Conservation (phyloP, 2,113 vertebrate species). For the Amphiprion ocellaris region DNA sequence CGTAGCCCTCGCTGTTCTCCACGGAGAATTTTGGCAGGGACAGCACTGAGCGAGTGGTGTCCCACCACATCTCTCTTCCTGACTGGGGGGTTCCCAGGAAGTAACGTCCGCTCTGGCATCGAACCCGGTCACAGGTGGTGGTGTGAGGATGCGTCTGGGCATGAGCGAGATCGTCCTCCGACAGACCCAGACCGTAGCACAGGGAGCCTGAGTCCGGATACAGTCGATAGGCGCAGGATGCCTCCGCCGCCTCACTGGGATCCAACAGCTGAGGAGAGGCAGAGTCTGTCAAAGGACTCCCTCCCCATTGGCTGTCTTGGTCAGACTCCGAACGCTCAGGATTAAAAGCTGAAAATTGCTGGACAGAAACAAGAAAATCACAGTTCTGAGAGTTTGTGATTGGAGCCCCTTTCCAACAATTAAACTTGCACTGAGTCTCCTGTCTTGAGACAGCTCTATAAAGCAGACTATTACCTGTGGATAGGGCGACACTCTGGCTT, state of each 20-base stretch:
- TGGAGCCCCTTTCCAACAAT: background rate
- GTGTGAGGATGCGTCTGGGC: slow-evolving; percentile 82
- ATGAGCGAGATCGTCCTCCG: slow-evolving; percentile 87
- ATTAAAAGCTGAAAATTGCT: slow-evolving; percentile 96
- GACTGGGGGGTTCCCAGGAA: slow-evolving; percentile 93
- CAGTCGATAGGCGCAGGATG: slow-evolving; percentile 94
- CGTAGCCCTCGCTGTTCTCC: slow-evolving; percentile 93
- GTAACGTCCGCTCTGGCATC: slow-evolving; percentile 95
- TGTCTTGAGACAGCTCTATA: slow-evolving; percentile 15
- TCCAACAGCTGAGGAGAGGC: slow-evolving; percentile 96
- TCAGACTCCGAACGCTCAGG: slow-evolving; percentile 96
- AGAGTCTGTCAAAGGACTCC: slow-evolving; percentile 93
- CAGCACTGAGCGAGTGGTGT: slow-evolving; percentile 89
- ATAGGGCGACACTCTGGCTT: slow-evolving; percentile 95
- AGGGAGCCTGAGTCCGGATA: slow-evolving; percentile 91
- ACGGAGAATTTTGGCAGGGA: slow-evolving; percentile 92
- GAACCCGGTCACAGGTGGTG: slow-evolving; percentile 91
- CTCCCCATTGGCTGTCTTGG: slow-evolving; percentile 98
- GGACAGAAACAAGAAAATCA: slow-evolving; percentile 36
- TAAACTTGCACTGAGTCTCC: background rate
- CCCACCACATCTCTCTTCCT: slow-evolving; percentile 96
- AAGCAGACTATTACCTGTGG: slow-evolving; percentile 89
- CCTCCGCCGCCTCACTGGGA: slow-evolving; percentile 87
- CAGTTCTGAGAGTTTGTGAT: slow-evolving; percentile 20
- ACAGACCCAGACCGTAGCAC: slow-evolving; percentile 92